Evolutionary conservation across 2,797 vertebrate genomes (phyloP), one percentile per base, ranked within the genome.

Genomic region (Oophaga sylvatica): DNA sequence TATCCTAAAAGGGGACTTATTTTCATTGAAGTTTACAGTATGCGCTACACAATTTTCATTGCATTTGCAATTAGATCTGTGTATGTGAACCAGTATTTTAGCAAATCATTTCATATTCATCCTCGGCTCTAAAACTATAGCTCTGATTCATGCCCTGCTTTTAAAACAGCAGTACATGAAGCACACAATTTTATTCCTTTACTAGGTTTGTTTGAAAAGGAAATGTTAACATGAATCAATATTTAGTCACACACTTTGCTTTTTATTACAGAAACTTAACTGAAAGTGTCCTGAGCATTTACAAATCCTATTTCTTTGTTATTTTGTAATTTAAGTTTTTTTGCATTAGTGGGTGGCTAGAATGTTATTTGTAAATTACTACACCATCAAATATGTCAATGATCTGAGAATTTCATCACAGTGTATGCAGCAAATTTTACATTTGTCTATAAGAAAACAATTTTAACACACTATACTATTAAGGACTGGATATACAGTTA

Each of bases 81-180:
- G n/a, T 53, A 45, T 26, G 17, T 65, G 41, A 20, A 65, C 35
- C 35, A 85, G 59, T 76, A 7, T 67, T 16, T 65, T 84, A 65
- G 73, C 71, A 85, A 77, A 85, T 85, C 57, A 78, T 78, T 85
- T 78, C 29, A 35, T 29, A 85, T 85, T 76, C 75, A 65, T n/a
- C 22, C 8, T 45, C 83, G 9, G 53, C 22, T 26, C 53, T 76
- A 60, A 60, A 67, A 76, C 59, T 35, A 63, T 65, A 65, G 17
- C 41, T 75, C 71, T 85, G 56, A 60, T 63, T 77, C n/a, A 85
- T 77, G 59, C 16, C 29, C n/a, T 65, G 35, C 59, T 77, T 63
- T 77, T 63, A 85, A 77, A 85, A 29, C 41, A 6, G 71, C 83
- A 85, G 63, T 65, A 20, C 9, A 60, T 76, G 8, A 45, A 76